Evolutionary conservation across 2,888 invertebrate species (phyloP).

Genomic region (Torymus texanus): DNA sequence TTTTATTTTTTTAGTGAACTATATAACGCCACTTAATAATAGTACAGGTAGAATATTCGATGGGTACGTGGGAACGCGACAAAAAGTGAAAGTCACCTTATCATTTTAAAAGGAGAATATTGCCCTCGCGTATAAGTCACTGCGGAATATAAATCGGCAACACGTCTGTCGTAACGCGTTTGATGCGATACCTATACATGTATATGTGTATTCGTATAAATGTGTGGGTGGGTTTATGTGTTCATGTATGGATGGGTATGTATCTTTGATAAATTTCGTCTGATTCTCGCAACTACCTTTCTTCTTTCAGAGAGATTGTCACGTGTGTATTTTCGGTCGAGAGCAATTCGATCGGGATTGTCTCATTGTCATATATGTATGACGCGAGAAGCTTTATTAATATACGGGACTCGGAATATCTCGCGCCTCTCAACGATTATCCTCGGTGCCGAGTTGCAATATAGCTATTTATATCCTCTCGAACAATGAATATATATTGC

Average conservation of each 20-base stretch:
- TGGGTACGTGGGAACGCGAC: constrained; percentile 7
- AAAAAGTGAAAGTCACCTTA: constrained; percentile 49
- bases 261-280: constrained; percentile 40
- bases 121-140: not conserved
- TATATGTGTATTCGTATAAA: too few species aligned
- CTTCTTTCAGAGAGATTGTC: not conserved
- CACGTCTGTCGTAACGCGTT: constrained; percentile 26
- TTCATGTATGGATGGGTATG: too few species aligned
- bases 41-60: not conserved
- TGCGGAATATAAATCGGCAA: not conserved
- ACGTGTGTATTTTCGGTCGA: too few species aligned
- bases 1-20: not conserved
- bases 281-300: not conserved
- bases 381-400: constrained; percentile 24
- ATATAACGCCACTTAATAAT: constrained; percentile 19
- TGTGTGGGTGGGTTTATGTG: too few species aligned
- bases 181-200: constrained; percentile 27
- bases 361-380: constrained; percentile 16
- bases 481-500: not conserved
- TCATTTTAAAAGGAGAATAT: constrained; percentile 34
- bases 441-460: too few species aligned
- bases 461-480: constrained; percentile 5
- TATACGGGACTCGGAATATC: too few species aligned
- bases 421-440: too few species aligned
- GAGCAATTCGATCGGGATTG: constrained; percentile 10